Evolutionary conservation across 1,140 invertebrate species (phyloP), one percentile per base, ranked within the genome.

Genomic region (Microplitis demolitor): DNA sequence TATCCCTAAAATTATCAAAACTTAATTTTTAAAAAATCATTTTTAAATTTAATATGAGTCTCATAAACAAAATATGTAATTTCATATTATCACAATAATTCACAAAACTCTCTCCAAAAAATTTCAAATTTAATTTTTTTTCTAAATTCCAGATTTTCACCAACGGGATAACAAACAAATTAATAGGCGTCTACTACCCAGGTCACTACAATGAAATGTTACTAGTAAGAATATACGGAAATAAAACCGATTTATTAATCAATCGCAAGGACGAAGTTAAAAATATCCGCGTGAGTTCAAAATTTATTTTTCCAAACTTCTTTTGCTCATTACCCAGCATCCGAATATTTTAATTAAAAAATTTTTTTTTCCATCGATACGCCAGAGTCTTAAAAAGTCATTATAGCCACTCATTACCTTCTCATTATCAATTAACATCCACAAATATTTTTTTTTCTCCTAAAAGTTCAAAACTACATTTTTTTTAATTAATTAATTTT

Each of bases 161-260:
- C 68, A 95, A 97, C 90, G 97, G 97, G 35, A 97, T 98, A 66
- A 97, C 97, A 62, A 99, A 99, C 88, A 96, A 95, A 85, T 89
- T 99, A 72, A 89, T 98, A 60, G 94, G 94, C 34, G 94, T 96
- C 78, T 94, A 82, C 80, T 78, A 78, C 74, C 68, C 66, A 51
- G 78, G 67, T 51, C 78, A 85, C 76, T 86, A 89, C 76, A 88
- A 92, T 79, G 91, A 95, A 77, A 92, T 96, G 79, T 89, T 98
- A 0, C 88, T 99, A 3, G 90, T 98, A 13, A 90, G 97, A 77
- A 91, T 99, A 74, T 99, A 98, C 90, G 97, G 97, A 6, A 91
- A 95, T 74, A 97, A 97, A 83, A 98, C 97, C 0, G 96, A 98
- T 84, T 87, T 96, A 73, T 90, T 99, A 69, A 98, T 99, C 80